Conservation (phyloP, 2,888 invertebrate genomes). For the Odiellus spinosus region DNA sequence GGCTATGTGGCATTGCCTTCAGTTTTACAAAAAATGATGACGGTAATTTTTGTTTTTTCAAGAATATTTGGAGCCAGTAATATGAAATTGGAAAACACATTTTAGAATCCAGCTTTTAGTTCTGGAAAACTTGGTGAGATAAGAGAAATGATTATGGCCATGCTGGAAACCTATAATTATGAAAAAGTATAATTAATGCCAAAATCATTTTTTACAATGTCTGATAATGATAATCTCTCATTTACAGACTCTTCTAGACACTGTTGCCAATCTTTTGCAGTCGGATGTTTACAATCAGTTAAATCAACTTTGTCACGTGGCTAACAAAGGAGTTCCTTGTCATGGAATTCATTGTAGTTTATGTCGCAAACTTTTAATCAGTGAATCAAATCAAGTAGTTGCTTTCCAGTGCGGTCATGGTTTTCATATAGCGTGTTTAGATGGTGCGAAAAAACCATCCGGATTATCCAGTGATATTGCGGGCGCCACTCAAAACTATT, state of each 20-base stretch:
- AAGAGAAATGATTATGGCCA: slow-evolving; percentile 39
- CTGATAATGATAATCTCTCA: not conserved
- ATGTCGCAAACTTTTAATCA: slow-evolving; percentile 25
- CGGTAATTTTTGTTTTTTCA: slow-evolving; percentile 19
- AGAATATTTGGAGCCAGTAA: not conserved
- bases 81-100: no score
- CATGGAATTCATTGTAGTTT: slow-evolving; percentile 26
- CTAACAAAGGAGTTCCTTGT: slow-evolving; percentile 28
- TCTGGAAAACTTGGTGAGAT: slow-evolving; percentile 39
- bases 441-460: not conserved
- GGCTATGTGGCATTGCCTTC: slow-evolving; percentile 38
- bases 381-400: slow-evolving; percentile 8
- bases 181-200: slow-evolving; percentile 39
- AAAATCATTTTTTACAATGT: not conserved
- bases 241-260: slow-evolving; percentile 42
- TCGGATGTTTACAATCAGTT: slow-evolving; percentile 46
- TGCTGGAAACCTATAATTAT: slow-evolving; percentile 57
- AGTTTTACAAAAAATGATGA: slow-evolving; percentile 35
- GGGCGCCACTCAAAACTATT: not conserved
- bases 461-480: no score
- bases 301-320: slow-evolving; percentile 26
- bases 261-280: slow-evolving; percentile 47
- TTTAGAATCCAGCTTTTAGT: slow-evolving; percentile 35
- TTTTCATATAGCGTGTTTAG: not conserved
- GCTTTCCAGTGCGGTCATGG: not conserved